phyloP scores from a whole-genome alignment of 2,888 invertebrate genomes.

The Mimumesa dahlbomi region DNA sequence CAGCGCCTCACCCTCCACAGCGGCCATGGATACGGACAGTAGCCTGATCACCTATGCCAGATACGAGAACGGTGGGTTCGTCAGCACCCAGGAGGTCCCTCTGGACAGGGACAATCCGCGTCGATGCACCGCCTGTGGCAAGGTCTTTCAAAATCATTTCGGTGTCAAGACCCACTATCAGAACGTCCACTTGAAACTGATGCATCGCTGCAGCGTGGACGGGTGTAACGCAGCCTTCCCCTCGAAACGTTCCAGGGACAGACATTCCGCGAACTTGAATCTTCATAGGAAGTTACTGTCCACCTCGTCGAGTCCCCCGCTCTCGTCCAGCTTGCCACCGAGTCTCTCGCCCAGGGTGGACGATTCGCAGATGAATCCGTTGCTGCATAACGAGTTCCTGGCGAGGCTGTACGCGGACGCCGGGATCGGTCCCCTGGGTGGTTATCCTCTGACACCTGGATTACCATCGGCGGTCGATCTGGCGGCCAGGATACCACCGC shows the following conservation, averaged over 20 bases:
- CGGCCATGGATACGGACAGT: slow-evolving; percentile 79
- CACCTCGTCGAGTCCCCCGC: slow-evolving; percentile 83
- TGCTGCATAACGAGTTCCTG: slow-evolving; percentile 90
- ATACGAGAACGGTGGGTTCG: slow-evolving; percentile 88
- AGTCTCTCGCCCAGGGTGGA: slow-evolving; percentile 82
- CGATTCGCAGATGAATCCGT: slow-evolving; percentile 80
- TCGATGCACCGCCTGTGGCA: slow-evolving; percentile 95
- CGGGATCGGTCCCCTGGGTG: slow-evolving; percentile 73
- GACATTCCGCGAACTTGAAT: slow-evolving; percentile 95
- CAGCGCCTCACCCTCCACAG: slow-evolving; percentile 79
- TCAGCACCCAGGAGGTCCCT: slow-evolving; percentile 90
- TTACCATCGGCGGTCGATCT: slow-evolving; percentile 74
- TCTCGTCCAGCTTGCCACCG: slow-evolving; percentile 80
- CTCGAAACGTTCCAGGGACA: slow-evolving; percentile 94
- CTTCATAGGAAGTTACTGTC: slow-evolving; percentile 94
- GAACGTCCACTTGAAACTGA: slow-evolving; percentile 95
- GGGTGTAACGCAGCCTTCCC: slow-evolving; percentile 97
- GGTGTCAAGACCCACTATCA: slow-evolving; percentile 97
- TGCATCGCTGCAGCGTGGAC: slow-evolving; percentile 97
- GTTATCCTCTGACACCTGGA: slow-evolving; percentile 80
- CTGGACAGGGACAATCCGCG: slow-evolving; percentile 95
- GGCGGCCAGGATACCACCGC: slow-evolving; percentile 80
- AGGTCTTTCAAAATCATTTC: slow-evolving; percentile 95
- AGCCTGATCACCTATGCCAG: slow-evolving; percentile 84
- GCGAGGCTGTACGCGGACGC: slow-evolving; percentile 89